Evolutionary conservation across 2,797 vertebrate species (phyloP).

Genomic region (Apogon talboti): DNA sequence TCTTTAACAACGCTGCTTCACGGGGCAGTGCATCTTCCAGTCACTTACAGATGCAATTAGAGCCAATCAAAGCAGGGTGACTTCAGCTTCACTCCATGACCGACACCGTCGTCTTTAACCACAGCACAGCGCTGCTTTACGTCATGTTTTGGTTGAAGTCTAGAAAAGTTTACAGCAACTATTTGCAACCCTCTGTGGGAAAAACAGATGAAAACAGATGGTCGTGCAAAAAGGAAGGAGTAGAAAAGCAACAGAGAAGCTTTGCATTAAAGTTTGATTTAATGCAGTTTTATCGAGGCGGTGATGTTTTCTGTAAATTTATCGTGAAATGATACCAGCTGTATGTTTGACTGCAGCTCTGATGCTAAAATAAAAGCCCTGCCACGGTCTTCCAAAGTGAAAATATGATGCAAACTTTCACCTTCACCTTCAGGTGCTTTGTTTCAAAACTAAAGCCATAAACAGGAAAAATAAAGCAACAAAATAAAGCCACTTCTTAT

Average conservation of each 20-base stretch:
- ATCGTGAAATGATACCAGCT: conserved; percentile 15
- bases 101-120: conserved; percentile 13
- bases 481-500: too few relatives aligned
- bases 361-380: not conserved
- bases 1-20: conserved; percentile 28
- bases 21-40: conserved; percentile 11
- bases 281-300: conserved; percentile 71
- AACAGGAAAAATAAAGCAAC: conserved; percentile 4
- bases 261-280: conserved; percentile 65
- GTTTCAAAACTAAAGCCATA: conserved; percentile 5
- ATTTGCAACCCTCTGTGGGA: conserved; percentile 34
- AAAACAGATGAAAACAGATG: conserved; percentile 36
- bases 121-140: conserved; percentile 11
- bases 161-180: conserved; percentile 35
- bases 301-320: conserved; percentile 42
- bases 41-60: conserved; percentile 60
- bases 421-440: not conserved
- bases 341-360: conserved; percentile 2
- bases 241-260: conserved; percentile 50
- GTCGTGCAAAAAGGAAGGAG: conserved; percentile 29
- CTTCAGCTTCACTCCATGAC: conserved; percentile 43
- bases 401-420: not conserved
- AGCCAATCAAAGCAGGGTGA: conserved; percentile 41
- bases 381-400: not conserved
- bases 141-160: conserved; percentile 41